Percentiles rank a stretch among this genome's conserved stretches.
These are phyloP conservation scores for Notechis scutatus DNA, from an alignment of 2,113 vertebrate genomes.

Conservation along the genomic window DNA sequence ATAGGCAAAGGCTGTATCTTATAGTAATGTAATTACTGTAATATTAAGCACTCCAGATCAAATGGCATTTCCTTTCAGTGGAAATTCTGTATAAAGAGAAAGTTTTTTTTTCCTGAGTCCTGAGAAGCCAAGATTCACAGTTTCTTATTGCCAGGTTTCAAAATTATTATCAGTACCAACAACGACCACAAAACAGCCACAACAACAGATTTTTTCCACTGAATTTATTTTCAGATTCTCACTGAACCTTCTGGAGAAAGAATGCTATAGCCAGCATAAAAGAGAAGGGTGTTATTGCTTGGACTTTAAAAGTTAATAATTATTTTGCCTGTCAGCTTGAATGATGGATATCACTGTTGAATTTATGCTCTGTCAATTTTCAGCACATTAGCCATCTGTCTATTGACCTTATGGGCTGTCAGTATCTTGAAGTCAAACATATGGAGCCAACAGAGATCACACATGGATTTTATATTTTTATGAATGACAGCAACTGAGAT, in stretches of 20 bases:
- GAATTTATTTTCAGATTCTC: background rate
- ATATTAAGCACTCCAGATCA: background rate
- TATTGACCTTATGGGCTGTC: conserved; percentile 27
- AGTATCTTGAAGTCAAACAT: conserved; percentile 30
- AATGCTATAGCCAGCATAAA: background rate
- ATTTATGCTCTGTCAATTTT: conserved; percentile 16
- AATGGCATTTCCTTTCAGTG: background rate
- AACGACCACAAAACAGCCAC: background rate
- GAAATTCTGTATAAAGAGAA: background rate
- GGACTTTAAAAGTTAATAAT: conserved; percentile 6
- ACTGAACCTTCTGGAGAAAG: background rate
- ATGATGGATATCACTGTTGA: background rate
- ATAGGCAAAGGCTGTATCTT: background rate
- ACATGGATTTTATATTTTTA: conserved; percentile 13
- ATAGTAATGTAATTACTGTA: background rate
- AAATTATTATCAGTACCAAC: background rate
- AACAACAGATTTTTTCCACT: background rate
- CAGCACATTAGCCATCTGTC: conserved; percentile 15
- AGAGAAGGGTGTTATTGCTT: background rate
- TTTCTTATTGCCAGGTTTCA: background rate
- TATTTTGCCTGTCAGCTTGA: conserved; percentile 22
- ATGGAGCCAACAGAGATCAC: conserved; percentile 14
- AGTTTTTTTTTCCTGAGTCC: background rate
- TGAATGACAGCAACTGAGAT: conserved; percentile 19
- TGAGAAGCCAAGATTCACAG: background rate